A percentile compares a stretch with the other conserved stretches of the same genome.
These are phyloP conservation scores for Oxyscelio sp. DNA, from an alignment of 2,888 invertebrate genomes.

Conservation along the genomic window DNA sequence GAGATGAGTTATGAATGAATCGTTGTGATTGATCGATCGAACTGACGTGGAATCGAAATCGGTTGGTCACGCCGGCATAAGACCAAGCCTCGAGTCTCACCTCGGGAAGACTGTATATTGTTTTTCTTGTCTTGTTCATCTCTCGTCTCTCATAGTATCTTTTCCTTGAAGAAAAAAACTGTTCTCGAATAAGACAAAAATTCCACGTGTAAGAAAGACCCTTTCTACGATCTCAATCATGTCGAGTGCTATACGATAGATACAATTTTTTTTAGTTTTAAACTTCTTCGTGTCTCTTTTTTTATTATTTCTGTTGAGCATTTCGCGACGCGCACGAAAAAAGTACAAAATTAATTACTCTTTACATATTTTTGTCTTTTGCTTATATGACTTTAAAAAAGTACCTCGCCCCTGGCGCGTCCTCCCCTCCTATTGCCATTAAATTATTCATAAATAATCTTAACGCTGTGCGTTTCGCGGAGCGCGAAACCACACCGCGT, in stretches of 20 bases:
- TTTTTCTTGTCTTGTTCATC: constrained; percentile 46
- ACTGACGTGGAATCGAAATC: constrained; percentile 50
- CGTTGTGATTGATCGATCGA: constrained; percentile 56
- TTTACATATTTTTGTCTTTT: constrained; percentile 80
- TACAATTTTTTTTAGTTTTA: constrained; percentile 68
- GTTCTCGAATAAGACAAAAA: constrained; percentile 68
- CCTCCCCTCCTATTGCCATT: constrained; percentile 69
- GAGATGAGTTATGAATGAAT: constrained; percentile 47
- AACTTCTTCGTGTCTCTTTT: constrained; percentile 50
- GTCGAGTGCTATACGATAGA: constrained; percentile 68
- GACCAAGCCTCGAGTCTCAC: constrained; percentile 74
- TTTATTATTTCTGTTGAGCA: constrained; percentile 83
- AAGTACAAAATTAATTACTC: constrained; percentile 88
- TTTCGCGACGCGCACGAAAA: constrained; percentile 87
- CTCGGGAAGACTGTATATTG: constrained; percentile 80
- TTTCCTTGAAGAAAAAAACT: constrained; percentile 52
- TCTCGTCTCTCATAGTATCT: constrained; percentile 32
- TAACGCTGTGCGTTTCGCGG: constrained; percentile 56
- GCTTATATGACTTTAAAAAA: constrained; percentile 76
- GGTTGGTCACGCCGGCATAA: constrained; percentile 30
- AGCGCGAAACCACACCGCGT: constrained; percentile 59
- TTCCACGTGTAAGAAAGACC: constrained; percentile 65
- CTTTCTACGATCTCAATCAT: constrained; percentile 58
- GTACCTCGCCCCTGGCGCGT: constrained; percentile 73
- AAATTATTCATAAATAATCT: constrained; percentile 74